These are phyloP conservation scores for Dicentrarchus labrax DNA, from an alignment of 2,113 vertebrate species.

Conservation along the genomic window DNA sequence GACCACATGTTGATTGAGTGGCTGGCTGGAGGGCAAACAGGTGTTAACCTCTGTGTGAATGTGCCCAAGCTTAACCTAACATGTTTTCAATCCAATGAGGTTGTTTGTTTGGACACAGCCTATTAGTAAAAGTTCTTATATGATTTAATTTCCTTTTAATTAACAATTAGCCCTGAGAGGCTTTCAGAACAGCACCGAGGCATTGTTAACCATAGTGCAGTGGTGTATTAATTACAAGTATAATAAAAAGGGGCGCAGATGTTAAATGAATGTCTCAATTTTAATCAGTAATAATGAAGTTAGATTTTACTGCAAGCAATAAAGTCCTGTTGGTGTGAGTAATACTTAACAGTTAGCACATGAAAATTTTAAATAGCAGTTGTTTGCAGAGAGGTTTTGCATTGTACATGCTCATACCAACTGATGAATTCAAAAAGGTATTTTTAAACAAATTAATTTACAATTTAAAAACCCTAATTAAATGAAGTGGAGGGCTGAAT, in stretches of 20 bases:
- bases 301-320: not conserved
- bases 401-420: not conserved
- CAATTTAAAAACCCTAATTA: not conserved
- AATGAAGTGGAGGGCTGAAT: not conserved
- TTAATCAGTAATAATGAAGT: not conserved
- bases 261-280: not conserved
- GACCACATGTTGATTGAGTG: slow-evolving; percentile 59
- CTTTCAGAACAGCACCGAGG: not conserved
- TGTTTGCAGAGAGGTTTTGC: not conserved
- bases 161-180: not conserved
- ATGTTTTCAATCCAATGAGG: slow-evolving; percentile 10
- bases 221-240: not conserved
- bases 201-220: not conserved
- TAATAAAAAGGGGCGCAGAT: not conserved
- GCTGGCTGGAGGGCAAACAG: slow-evolving; percentile 70
- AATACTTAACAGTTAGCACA: not conserved
- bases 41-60: slow-evolving; percentile 50
- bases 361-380: not conserved
- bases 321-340: not conserved
- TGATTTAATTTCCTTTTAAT: not conserved
- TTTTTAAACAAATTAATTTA: not conserved
- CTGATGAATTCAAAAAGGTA: not conserved
- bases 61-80: slow-evolving; percentile 12
- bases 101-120: not conserved
- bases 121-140: slow-evolving; percentile 4